Evolutionary conservation across 2,888 invertebrate species (phyloP).

Genomic region (Phorcus lineatus): DNA sequence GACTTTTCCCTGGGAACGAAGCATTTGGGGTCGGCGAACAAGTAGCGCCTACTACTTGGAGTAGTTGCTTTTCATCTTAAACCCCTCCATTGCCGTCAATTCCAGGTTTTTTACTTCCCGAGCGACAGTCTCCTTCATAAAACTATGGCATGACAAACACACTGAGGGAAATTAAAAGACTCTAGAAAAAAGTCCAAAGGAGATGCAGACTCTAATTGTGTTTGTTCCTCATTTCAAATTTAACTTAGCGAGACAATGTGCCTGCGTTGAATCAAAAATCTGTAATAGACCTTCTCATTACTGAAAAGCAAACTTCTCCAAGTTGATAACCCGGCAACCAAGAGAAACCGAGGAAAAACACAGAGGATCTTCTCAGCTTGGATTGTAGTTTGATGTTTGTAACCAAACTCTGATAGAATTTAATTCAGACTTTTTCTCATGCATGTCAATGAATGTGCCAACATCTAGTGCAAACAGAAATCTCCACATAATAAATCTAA

Average conservation of each 20-base stretch:
- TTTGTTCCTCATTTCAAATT: constrained; percentile 24
- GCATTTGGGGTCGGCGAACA: constrained; percentile 12
- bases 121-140: constrained; percentile 7
- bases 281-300: neutral
- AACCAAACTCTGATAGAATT: no score
- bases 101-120: neutral
- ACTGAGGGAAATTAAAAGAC: constrained; percentile 24
- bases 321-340: neutral
- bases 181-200: constrained; percentile 12
- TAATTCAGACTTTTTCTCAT: no score
- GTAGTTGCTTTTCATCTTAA: constrained; percentile 22
- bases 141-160: constrained; percentile 14
- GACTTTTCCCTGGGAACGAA: neutral
- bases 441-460: no score
- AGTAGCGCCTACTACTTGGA: neutral
- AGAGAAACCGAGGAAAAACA: no score
- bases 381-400: no score
- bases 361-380: no score
- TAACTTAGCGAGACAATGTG: constrained; percentile 3
- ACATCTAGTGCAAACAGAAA: no score
- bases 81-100: constrained; percentile 9
- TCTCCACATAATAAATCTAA: no score
- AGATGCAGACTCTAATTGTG: constrained; percentile 25
- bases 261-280: neutral
- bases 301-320: neutral